Evolutionary conservation across 2,113 vertebrate species (phyloP), one percentile per base, ranked within the genome.

Genomic region (Nesogale talazaci): DNA sequence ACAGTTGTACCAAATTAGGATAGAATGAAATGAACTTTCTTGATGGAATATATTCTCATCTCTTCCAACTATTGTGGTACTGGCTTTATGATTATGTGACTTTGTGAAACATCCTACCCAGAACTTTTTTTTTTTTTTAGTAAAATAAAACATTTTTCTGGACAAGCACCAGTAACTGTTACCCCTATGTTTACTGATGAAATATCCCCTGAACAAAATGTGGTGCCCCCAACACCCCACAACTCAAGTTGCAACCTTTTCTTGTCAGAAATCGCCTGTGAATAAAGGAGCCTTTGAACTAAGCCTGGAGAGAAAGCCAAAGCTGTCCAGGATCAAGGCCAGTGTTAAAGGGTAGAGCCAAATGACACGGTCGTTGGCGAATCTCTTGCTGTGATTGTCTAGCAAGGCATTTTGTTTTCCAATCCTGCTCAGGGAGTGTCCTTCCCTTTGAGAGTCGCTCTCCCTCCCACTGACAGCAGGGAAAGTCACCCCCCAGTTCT

Each of bases 391-490:
- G 38, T 14, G 31, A 75, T 74, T 83, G 85, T 87, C 84, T 76
- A 81, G 57, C 34, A 70, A 92, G 76, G 78, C 29, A 86, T 29
- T 90, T 80, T 80, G 85, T 90, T 88, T 91, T 76, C 46, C 36
- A 56, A n/a, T 56, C 59, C 75, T 91, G 42, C 10, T 56, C 40
- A 75, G 14, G 14, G 2, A 25, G 0, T 52, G 74, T 23, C 42
- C 59, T 88, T 89, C 78, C 46, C 20, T 93, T 88, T 96, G 67
- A 75, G 38, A 81, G 17, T 70, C 59, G 84, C 65, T 85, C 74
- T 56, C 46, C 84, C 70, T 59, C 95, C 69, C 59, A 72, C 34
- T 65, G 90, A 92, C 86, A 95, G 94, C 77, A 91, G 77, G 84
- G 96, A 92, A 87, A 93, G 91, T 65, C 3, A 52, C 29, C 83